Evolutionary conservation across 2,888 invertebrate genomes (phyloP).

Genomic region (Slavum lentiscoides): DNA sequence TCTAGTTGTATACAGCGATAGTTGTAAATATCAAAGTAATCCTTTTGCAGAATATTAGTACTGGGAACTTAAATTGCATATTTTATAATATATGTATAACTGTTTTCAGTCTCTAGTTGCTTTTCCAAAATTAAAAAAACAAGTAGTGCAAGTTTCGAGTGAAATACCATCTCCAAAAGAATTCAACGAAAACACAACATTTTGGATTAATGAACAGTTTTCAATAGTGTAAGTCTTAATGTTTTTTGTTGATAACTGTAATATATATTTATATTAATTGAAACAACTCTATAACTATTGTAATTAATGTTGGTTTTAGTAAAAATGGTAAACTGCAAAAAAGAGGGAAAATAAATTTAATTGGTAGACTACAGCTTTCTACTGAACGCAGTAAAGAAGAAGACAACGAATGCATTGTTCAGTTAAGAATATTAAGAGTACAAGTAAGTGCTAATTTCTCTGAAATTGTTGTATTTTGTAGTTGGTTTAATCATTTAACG

Average conservation of each 20-base stretch:
- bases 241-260: neutral
- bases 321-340: slow-evolving; percentile 95
- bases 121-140: slow-evolving; percentile 93
- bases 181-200: slow-evolving; percentile 87
- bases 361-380: slow-evolving; percentile 91
- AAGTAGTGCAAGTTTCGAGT: slow-evolving; percentile 82
- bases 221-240: slow-evolving; percentile 68
- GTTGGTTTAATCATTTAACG: slow-evolving; percentile 18
- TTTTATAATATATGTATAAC: slow-evolving; percentile 29
- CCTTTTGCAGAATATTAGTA: no score
- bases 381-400: slow-evolving; percentile 95
- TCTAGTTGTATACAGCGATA: no score
- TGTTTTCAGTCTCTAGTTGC: slow-evolving; percentile 79
- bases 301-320: slow-evolving; percentile 61
- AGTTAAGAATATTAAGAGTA: slow-evolving; percentile 87
- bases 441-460: slow-evolving; percentile 61
- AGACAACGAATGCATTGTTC: slow-evolving; percentile 98
- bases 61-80: neutral
- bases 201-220: slow-evolving; percentile 98
- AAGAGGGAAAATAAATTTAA: slow-evolving; percentile 92
- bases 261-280: no score
- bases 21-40: no score
- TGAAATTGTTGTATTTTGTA: neutral
- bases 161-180: slow-evolving; percentile 87
- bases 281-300: neutral